phyloP scores from a whole-genome alignment of 2,797 vertebrate genomes.

The Danio choprae region DNA sequence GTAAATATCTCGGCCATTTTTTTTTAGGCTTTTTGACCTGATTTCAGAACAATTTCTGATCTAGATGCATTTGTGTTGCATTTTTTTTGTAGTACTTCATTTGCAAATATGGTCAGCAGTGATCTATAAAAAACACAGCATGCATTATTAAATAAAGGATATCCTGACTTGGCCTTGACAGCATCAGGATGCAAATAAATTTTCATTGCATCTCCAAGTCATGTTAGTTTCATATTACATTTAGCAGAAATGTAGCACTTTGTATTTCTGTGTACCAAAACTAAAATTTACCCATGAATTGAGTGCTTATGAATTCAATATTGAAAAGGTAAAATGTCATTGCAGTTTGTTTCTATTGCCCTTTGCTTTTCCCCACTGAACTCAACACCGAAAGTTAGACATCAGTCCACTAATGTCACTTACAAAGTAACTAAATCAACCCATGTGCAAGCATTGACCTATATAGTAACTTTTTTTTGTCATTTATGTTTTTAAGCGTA shows the following conservation, averaged over 20 bases:
- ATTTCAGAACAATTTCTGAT: background rate
- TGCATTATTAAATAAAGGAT: slow-evolving; percentile 8
- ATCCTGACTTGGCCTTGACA: background rate
- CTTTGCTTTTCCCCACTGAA: background rate
- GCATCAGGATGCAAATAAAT: background rate
- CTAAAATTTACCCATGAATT: background rate
- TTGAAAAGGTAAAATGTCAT: background rate
- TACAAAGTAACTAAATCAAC: slow-evolving; percentile 15
- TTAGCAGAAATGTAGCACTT: background rate
- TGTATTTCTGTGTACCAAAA: background rate
- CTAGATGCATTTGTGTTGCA: background rate
- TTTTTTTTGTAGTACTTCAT: background rate
- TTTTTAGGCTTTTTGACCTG: background rate
- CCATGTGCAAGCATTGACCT: background rate
- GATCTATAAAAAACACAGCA: slow-evolving; percentile 5
- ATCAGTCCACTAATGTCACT: slow-evolving; percentile 11
- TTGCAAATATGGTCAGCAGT: background rate
- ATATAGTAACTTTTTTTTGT: background rate
- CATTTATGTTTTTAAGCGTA: background rate
- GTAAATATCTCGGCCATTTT: background rate
- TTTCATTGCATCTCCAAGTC: background rate
- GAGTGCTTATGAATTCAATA: background rate
- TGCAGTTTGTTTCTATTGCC: background rate
- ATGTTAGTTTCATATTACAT: background rate
- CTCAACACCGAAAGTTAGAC: slow-evolving; percentile 9